phyloP scores from a whole-genome alignment of 2,888 invertebrate genomes.

The Orthosia incerta region DNA sequence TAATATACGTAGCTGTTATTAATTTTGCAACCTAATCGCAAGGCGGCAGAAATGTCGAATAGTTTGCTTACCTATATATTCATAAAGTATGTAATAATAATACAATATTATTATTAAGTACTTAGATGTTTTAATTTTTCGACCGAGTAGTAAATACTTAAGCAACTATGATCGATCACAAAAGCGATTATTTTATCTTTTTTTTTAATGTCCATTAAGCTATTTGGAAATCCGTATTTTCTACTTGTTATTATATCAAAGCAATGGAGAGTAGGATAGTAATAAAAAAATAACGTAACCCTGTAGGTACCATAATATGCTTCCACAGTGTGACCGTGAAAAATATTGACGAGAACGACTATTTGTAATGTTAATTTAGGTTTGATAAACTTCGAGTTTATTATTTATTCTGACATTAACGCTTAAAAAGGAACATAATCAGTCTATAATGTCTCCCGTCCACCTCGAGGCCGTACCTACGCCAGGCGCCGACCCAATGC shows the following conservation, averaged over 20 bases:
- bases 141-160: too few relatives aligned
- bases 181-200: too few relatives aligned
- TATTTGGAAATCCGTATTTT: neutral
- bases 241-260: neutral
- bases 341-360: conserved; percentile 14
- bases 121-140: too few relatives aligned
- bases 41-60: neutral
- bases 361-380: conserved; percentile 40
- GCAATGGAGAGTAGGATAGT: neutral
- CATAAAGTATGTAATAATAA: too few relatives aligned
- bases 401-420: conserved; percentile 47
- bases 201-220: too few relatives aligned
- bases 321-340: neutral
- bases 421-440: neutral
- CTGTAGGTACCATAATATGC: neutral
- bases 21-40: neutral
- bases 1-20: neutral
- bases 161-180: too few relatives aligned
- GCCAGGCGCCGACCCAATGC: neutral
- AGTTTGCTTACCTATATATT: neutral
- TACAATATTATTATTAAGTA: too few relatives aligned
- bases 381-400: conserved; percentile 46
- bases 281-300: too few relatives aligned
- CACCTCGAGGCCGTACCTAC: neutral
- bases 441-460: neutral